Conservation (phyloP, 2,888 invertebrate species). For the Eupithecia tripunctaria region DNA sequence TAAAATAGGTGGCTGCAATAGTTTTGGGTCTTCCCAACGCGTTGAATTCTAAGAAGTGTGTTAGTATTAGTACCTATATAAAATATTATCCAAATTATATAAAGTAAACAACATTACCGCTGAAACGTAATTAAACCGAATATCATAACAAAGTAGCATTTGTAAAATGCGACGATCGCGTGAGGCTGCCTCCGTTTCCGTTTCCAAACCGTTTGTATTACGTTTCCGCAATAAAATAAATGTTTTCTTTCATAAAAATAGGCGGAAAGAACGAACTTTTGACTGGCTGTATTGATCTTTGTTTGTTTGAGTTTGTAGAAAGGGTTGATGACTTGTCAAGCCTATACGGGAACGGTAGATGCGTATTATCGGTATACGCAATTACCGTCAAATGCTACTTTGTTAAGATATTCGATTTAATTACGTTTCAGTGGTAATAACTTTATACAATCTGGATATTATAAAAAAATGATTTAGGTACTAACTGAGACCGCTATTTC, state of each 20-base stretch:
- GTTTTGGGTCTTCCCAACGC: too few relatives aligned
- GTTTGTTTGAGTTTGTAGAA: background rate
- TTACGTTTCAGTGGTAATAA: constrained; percentile 18
- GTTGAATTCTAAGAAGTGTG: too few relatives aligned
- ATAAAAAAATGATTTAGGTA: too few relatives aligned
- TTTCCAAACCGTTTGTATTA: constrained; percentile 33
- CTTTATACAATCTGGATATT: background rate
- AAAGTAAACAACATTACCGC: constrained; percentile 16
- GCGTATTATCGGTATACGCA: background rate
- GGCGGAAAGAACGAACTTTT: constrained; percentile 23
- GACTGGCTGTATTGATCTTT: constrained; percentile 11
- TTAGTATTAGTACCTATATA: too few relatives aligned
- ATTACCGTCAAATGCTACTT: constrained; percentile 29
- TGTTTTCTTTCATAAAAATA: constrained; percentile 26
- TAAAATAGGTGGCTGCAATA: too few relatives aligned
- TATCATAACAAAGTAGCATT: constrained; percentile 29
- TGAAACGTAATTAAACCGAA: constrained; percentile 26
- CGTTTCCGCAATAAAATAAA: constrained; percentile 36
- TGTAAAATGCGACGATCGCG: constrained; percentile 38
- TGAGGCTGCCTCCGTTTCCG: constrained; percentile 33
- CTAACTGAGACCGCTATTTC: too few relatives aligned
- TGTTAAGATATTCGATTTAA: constrained; percentile 29
- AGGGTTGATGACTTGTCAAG: background rate
- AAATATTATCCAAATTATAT: background rate
- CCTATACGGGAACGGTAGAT: background rate